Evolutionary conservation across 1,140 invertebrate genomes (phyloP).

Genomic region (Pseudachorutes palmiensis): DNA sequence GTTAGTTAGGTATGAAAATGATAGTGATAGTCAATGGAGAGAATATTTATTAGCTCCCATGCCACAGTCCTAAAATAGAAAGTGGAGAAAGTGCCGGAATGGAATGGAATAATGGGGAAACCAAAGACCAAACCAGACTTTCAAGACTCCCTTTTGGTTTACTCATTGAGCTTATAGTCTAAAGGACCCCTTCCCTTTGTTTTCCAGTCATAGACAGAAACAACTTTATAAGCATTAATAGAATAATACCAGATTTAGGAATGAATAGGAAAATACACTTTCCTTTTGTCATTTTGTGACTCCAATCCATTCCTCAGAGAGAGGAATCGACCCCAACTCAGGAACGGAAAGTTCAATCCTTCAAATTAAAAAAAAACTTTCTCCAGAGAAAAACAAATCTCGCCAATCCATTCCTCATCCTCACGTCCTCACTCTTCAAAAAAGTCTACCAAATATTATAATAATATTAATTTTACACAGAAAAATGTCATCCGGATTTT

Average conservation of each 20-base stretch:
- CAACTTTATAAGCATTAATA: slow-evolving; percentile 1
- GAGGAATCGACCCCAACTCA: too few species aligned
- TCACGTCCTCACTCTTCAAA: too few species aligned
- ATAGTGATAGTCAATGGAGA: slow-evolving; percentile 8
- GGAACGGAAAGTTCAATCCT: too few species aligned
- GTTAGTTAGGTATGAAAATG: slow-evolving; percentile 14
- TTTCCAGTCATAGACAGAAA: background rate
- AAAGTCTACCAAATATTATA: too few species aligned
- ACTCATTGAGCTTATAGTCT: background rate
- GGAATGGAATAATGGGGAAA: background rate
- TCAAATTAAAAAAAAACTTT: too few species aligned
- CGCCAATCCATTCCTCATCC: too few species aligned
- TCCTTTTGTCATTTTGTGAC: too few species aligned
- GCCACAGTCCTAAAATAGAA: background rate
- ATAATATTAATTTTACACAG: too few species aligned
- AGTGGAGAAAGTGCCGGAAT: background rate
- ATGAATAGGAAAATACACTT: slow-evolving; percentile 12
- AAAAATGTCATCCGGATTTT: too few species aligned
- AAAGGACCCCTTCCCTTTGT: background rate
- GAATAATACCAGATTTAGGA: background rate
- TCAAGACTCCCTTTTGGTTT: background rate
- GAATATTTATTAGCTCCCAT: slow-evolving; percentile 8
- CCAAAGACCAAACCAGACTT: background rate
- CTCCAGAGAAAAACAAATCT: too few species aligned
- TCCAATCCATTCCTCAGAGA: too few species aligned